Evolutionary conservation across 1,140 invertebrate species (phyloP), one percentile per base, ranked within the genome.

Genomic region (Drosophila triauraria): DNA sequence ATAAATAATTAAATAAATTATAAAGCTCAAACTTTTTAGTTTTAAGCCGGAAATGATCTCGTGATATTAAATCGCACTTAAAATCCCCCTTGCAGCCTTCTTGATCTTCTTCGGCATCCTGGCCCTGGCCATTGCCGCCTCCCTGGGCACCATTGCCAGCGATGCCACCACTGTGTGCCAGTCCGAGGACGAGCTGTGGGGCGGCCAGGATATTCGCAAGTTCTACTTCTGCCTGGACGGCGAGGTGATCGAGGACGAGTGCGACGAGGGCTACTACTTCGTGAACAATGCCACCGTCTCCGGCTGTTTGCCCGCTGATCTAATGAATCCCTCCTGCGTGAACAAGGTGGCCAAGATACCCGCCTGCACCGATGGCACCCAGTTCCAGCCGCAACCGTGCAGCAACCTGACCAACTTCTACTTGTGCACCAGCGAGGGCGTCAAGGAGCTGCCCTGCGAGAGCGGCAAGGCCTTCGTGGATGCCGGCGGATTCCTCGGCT

Each of bases 171-270:
- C 35, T 2, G 57, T 5, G 0, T 92, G 91, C 48, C 15, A 62
- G 10, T 92, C 50, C 8, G 15, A 79, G 27, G 43, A 61, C 7
- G 61, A 87, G 32, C 12, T 80, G 1, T 92, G 91, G 91, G 79
- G 71, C 38, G 38, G 27, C 27, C 57, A 50, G 10, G 71, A 92
- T 58, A 53, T 82, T 5, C 53, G 48, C 2, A 57, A 67, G n/a
- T 92, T 77, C 38, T 59, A 74, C n/a, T 90, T 86, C 47, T 92
- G 91, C 25, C 7, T 59, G 6, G 9, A 78, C n/a, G 65, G 56
- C 6, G 17, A 23, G 0, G 53, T 79, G 4, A n/a, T 61, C 5
- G 7, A 23, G 3, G 27, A 50, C 3, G 0, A 30, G 1, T 92
- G 91, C 71, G 74, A 80, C 6, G 15, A 44, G 0, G 54, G 47